Conservation (phyloP, 2,888 invertebrate genomes). For the Apamea monoglypha region DNA sequence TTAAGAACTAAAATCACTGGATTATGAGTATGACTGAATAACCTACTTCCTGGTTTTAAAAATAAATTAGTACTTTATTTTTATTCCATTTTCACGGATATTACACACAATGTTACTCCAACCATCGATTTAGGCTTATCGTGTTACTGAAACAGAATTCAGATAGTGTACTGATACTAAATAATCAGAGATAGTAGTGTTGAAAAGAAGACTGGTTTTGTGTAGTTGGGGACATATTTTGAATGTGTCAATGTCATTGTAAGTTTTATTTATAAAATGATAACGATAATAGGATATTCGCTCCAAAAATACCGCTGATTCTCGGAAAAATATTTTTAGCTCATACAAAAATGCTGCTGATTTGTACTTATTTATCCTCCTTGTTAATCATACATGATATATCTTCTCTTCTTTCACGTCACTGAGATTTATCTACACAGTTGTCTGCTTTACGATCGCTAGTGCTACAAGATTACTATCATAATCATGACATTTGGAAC, state of each 20-base stretch:
- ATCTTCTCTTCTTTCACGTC: background rate
- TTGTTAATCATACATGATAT: background rate
- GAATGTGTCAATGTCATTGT: constrained; percentile 10
- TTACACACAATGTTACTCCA: constrained; percentile 9
- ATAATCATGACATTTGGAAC: background rate
- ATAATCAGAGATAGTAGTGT: constrained; percentile 41
- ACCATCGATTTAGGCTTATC: constrained; percentile 49
- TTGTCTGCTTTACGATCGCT: background rate
- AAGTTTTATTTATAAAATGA: background rate
- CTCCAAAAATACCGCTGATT: background rate
- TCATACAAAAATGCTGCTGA: background rate
- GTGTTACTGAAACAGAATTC: constrained; percentile 44
- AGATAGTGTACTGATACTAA: constrained; percentile 41
- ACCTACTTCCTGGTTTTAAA: constrained; percentile 21
- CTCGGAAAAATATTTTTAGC: background rate
- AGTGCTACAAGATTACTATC: background rate
- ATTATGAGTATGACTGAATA: constrained; percentile 11
- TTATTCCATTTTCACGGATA: background rate
- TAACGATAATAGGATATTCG: background rate
- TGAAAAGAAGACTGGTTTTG: constrained; percentile 23
- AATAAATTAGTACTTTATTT: constrained; percentile 19
- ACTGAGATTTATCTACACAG: background rate
- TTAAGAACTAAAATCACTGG: background rate
- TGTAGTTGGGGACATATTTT: background rate
- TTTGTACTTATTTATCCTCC: background rate